Conservation (phyloP, 2,888 invertebrate genomes). For the Epistrophe eligans region DNA sequence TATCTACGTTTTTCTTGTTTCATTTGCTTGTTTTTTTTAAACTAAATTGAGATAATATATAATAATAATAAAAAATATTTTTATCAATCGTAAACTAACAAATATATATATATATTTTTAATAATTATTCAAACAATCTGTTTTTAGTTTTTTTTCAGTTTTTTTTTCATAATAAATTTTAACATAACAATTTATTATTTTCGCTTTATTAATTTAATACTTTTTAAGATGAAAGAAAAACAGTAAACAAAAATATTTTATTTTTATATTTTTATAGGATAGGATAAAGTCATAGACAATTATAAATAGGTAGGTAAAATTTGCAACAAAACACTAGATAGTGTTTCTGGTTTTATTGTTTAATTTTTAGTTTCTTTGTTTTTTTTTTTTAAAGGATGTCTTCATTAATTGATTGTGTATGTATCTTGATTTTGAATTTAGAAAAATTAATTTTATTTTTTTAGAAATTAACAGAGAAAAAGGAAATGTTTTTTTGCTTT, state of each 20-base stretch:
- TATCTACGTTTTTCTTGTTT: constrained; percentile 7
- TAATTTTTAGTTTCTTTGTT: constrained; percentile 20
- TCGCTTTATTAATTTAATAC: constrained; percentile 36
- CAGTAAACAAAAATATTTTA: constrained; percentile 6
- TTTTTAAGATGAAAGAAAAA: constrained; percentile 15
- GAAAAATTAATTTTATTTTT: constrained; percentile 20
- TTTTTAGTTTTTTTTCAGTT: constrained; percentile 35
- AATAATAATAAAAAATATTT: constrained; percentile 60
- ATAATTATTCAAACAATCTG: constrained; percentile 64
- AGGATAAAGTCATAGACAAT: constrained; percentile 67
- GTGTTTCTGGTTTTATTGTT: constrained; percentile 42
- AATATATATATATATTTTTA: constrained; percentile 46
- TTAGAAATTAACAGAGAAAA: constrained; percentile 65
- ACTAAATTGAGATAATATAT: constrained; percentile 48
- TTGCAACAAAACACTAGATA: constrained; percentile 59
- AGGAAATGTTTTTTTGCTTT: constrained; percentile 58
- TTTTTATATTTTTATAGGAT: constrained; percentile 25
- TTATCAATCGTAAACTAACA: constrained; percentile 68
- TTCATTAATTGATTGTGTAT: constrained; percentile 63
- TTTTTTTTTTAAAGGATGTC: constrained; percentile 25
- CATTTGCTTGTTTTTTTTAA: constrained; percentile 35
- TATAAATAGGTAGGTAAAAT: constrained; percentile 31
- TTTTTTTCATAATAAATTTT: constrained; percentile 49
- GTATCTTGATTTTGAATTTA: constrained; percentile 59
- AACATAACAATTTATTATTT: constrained; percentile 64